A percentile compares a stretch with the other conserved stretches of the same genome.
phyloP scores from a whole-genome alignment of 2,888 invertebrate species.

The Leptarthrus brevirostris region DNA sequence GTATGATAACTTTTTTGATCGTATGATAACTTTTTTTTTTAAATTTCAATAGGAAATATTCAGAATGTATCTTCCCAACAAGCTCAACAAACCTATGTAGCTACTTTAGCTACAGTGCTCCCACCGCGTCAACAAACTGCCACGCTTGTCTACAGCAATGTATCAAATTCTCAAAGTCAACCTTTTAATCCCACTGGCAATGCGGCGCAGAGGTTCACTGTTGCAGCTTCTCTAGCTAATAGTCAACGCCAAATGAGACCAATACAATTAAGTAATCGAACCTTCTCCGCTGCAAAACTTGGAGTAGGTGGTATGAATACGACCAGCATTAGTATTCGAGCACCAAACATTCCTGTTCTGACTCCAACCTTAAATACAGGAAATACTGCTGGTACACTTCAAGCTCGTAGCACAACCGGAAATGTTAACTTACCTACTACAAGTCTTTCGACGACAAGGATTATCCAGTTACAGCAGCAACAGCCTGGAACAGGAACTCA shows the following conservation, averaged over 20 bases:
- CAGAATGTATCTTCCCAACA: conserved; percentile 54
- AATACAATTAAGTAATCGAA: conserved; percentile 62
- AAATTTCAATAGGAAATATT: not conserved
- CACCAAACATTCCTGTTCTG: conserved; percentile 62
- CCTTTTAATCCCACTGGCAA: conserved; percentile 62
- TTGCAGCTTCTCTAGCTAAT: conserved; percentile 60
- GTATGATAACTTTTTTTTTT: not conserved
- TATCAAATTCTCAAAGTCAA: conserved; percentile 60
- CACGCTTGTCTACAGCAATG: conserved; percentile 65
- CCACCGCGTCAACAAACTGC: conserved; percentile 65
- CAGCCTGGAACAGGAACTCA: conserved; percentile 62
- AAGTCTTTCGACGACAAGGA: conserved; percentile 62
- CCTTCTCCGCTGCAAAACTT: conserved; percentile 63
- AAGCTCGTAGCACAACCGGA: conserved; percentile 55
- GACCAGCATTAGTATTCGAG: conserved; percentile 65
- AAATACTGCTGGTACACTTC: conserved; percentile 47
- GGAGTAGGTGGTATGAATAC: conserved; percentile 60
- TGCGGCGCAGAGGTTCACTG: conserved; percentile 61
- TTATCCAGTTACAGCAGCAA: conserved; percentile 65
- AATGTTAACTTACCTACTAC: conserved; percentile 61
- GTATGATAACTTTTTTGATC: not conserved
- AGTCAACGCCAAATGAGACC: conserved; percentile 64
- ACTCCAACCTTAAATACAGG: conserved; percentile 58
- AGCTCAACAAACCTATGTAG: conserved; percentile 63
- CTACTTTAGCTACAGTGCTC: conserved; percentile 63